phyloP scores from a whole-genome alignment of 2,113 vertebrate species.

The Atlantisia rogersi region DNA sequence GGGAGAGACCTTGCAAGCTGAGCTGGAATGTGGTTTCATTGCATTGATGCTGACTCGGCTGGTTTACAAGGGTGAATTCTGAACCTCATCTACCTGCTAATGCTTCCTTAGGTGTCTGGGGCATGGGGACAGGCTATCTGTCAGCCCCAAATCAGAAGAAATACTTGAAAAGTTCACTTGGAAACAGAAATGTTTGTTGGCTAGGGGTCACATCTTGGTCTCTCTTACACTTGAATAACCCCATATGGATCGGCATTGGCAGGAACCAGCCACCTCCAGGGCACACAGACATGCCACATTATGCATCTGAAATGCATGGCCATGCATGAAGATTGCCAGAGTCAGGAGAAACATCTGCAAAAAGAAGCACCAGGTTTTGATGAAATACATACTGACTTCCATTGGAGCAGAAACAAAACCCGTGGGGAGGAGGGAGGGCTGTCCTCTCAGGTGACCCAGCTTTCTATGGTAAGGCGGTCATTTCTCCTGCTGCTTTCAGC shows the following conservation, averaged over 20 bases:
- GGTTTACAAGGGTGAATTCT: conserved; percentile 7
- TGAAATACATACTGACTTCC: not conserved
- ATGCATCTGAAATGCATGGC: not conserved
- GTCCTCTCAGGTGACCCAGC: not conserved
- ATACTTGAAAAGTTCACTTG: not conserved
- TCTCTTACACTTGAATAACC: not conserved
- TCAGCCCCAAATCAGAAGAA: not conserved
- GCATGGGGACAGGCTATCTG: not conserved
- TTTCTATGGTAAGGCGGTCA: not conserved
- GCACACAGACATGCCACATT: not conserved
- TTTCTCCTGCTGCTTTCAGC: not conserved
- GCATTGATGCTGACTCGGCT: conserved; percentile 9
- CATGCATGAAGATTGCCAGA: not conserved
- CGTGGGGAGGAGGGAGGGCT: not conserved
- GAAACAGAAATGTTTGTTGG: not conserved
- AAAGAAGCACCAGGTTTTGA: not conserved
- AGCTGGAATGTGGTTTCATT: not conserved
- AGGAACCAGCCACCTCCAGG: not conserved
- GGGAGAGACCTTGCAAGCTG: conserved; percentile 3
- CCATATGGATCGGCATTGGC: not conserved
- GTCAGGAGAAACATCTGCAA: not conserved
- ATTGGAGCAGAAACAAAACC: not conserved
- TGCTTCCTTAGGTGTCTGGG: not conserved
- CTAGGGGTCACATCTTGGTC: not conserved
- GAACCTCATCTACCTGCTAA: not conserved